These are phyloP conservation scores for Stramonita haemastoma DNA, from an alignment of 2,888 invertebrate genomes.

Conservation along the genomic window DNA sequence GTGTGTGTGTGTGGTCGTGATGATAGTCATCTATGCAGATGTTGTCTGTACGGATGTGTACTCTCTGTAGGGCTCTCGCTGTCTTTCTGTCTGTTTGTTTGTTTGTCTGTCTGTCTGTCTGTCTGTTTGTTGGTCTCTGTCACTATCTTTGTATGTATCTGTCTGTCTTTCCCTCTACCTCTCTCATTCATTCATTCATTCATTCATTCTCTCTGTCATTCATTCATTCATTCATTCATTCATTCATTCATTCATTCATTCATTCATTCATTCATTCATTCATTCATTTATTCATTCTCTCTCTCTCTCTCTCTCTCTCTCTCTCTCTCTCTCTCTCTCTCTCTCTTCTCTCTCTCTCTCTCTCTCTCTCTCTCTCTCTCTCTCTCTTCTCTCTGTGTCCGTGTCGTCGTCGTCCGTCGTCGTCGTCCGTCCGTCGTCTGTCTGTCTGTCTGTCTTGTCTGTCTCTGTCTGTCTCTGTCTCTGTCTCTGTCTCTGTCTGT, in stretches of 20 bases:
- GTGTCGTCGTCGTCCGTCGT: background rate
- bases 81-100: background rate
- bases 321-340: background rate
- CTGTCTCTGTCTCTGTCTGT: background rate
- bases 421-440: background rate
- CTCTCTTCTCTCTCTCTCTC: background rate
- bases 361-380: background rate
- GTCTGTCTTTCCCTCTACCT: constrained; percentile 5
- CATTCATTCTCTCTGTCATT: background rate
- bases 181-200: background rate
- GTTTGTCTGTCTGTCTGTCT: background rate
- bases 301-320: too few relatives aligned
- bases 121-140: background rate
- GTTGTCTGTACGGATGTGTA: background rate
- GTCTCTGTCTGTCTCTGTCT: background rate
- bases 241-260: too few relatives aligned
- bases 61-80: background rate
- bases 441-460: background rate
- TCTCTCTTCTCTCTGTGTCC: background rate
- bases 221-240: too few relatives aligned
- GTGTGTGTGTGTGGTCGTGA: background rate
- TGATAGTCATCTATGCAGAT: background rate
- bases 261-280: too few relatives aligned
- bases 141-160: background rate
- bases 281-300: too few relatives aligned